phyloP scores from a whole-genome alignment of 2,113 vertebrate species.

The Taxidea taxus region DNA sequence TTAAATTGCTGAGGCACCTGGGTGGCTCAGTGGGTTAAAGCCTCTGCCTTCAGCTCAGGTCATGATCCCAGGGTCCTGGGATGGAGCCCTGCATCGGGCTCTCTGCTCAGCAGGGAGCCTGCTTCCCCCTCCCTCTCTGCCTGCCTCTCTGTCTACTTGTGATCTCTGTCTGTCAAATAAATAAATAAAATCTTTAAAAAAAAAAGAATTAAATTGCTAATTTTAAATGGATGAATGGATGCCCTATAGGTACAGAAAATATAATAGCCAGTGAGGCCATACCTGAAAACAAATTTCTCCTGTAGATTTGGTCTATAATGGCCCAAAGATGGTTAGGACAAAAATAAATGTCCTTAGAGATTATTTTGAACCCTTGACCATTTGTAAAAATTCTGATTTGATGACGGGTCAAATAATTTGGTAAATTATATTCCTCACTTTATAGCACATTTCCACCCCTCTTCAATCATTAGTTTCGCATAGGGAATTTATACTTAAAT shows the following conservation, averaged over 20 bases:
- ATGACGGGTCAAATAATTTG: neutral
- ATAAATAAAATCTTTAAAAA: too few relatives aligned
- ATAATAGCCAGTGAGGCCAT: neutral
- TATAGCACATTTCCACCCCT: neutral
- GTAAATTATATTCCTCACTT: neutral
- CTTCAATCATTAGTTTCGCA: neutral
- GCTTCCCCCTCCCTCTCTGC: too few relatives aligned
- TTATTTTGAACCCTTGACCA: neutral
- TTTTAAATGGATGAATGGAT: neutral
- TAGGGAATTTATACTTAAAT: neutral
- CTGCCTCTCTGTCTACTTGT: too few relatives aligned
- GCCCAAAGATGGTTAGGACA: neutral
- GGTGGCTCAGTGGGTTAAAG: too few relatives aligned
- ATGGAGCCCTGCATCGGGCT: too few relatives aligned
- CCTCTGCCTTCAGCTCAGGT: too few relatives aligned
- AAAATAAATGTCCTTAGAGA: neutral
- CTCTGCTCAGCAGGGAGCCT: too few relatives aligned
- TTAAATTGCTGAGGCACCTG: too few relatives aligned
- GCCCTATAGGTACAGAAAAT: neutral
- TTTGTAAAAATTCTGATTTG: neutral
- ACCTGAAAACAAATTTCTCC: neutral
- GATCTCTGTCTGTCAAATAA: too few relatives aligned
- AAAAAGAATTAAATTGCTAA: too few relatives aligned
- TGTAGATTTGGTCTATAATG: neutral
- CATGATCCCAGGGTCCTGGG: too few relatives aligned